Base-by-base conservation (phyloP, 2,797 vertebrate genomes). In the Pteropus rufus region DNA sequence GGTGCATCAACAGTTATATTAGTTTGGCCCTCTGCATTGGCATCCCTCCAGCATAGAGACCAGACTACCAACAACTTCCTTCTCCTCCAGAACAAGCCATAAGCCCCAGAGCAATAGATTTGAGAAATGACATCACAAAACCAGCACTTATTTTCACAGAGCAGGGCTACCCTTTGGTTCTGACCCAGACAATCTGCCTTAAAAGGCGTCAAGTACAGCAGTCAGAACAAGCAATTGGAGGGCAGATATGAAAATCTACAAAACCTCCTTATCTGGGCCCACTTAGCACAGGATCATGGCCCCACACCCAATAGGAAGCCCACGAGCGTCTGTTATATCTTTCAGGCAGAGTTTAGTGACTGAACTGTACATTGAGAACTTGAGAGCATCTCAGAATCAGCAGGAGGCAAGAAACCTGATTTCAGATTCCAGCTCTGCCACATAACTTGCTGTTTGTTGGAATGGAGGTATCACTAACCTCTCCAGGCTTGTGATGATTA, bases 1-100 rank as follows among this genome's bases (percentile, higher is more conserved):
- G 15, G 7, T 49, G 8, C 18, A 0, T 60, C 2, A 1, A 31
- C 18, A 29, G 31, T 92, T 85, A 31, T 4, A 2, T 80, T 87
- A 54, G 18, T 67, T 80, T 89, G 41, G 14, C 64, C 18, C 29
- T 87, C 34, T 67, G 3, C 39, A 8, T 49, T 41, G 23, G 46
- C 4, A 41, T 36, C 6, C 54, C 16, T 73, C 49, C 36, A 54
- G 7, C 26, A 12, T 26, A 14, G 62, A 70, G 64, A 16, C 79
- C 82, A 60, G 9, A 69, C 75, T 84, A 79, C 18, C 34, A 92
- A 18, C 77, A 85, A 11, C 58, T 92, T 81, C 36, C 60, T 94
- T 85, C 80, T 83, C 62, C 67, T 91, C 89, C 64, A 92, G 26
- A 89, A 65, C 73, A 97, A 67, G 29, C 73, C 46, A 52, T 4